Conservation (phyloP, 1,140 invertebrate species). For the Octopus sinensis region DNA sequence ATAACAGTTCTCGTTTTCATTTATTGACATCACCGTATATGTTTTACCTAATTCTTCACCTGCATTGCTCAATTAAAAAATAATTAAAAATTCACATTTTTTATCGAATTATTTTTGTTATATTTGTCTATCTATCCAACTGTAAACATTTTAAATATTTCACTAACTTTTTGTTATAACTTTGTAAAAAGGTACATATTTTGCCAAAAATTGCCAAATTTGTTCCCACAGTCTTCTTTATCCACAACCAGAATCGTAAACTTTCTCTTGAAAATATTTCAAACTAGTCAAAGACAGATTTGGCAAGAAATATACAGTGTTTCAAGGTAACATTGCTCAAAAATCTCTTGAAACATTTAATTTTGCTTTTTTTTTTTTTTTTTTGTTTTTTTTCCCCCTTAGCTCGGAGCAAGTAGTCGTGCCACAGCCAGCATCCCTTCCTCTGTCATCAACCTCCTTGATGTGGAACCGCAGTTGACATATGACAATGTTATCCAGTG, state of each 20-base stretch:
- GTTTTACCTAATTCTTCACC: background rate
- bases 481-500: conserved; percentile 61
- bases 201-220: too few species aligned
- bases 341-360: background rate
- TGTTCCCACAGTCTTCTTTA: background rate
- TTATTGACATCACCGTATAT: too few species aligned
- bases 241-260: background rate
- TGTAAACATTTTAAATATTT: too few species aligned
- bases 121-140: too few species aligned
- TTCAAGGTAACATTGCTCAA: background rate
- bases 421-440: conserved; percentile 79
- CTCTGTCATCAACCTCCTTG: conserved; percentile 71
- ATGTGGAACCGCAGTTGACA: conserved; percentile 69
- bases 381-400: conserved; percentile 57
- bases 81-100: too few species aligned
- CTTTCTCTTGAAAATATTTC: background rate
- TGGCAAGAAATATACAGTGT: background rate
- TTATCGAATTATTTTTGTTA: too few species aligned
- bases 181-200: background rate
- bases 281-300: background rate
- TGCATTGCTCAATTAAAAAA: background rate
- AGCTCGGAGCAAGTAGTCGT: conserved; percentile 66
- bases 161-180: too few species aligned
- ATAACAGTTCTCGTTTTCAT: too few species aligned
- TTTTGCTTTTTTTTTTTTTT: conserved; percentile 16